Evolutionary conservation across 2,113 vertebrate species (phyloP), one percentile per base, ranked within the genome.

Genomic region (Gadus macrocephalus): DNA sequence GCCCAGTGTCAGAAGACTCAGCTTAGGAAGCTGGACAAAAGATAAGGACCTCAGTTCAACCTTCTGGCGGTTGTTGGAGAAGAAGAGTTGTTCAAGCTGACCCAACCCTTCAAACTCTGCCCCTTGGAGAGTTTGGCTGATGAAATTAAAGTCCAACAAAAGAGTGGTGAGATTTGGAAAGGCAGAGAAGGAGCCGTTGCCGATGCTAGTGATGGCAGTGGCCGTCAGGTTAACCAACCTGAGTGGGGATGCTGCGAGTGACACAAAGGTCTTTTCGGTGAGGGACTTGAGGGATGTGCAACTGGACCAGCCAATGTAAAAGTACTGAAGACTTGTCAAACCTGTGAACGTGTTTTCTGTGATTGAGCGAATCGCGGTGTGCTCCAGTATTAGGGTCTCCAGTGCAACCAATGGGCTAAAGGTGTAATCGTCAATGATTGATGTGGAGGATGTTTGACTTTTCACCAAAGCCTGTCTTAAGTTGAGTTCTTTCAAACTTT

Each of bases 121-220:
- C 9, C 97, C 97, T 1, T 78, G 92, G 53, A 99, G 81, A 22
- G 80, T 89, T 78, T 97, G 96, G 1, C 25, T 87, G 58, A 99
- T 95, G 71, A 90, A 93, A 84, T 99, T 99, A 25, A 90, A 67
- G n/a, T 94, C 93, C 11, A 99, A 86, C 68, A 94, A 70, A 2
- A 99, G 94, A 17, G 73, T 69, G 38, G 89, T 87, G 55, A 99
- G 90, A 15, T 91, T 91, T 49, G 71, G 59, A 49, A 98, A 68
- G 65, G 42, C 78, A 2, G 87, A 93, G 85, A 99, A 98, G 17
- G 94, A 85, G 22, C 82, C 86, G 1, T 80, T 79, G 17, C 87
- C 78, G 58, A 99, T 84, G 42, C 71, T 80, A 5, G 67, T 80
- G 53, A 98, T 91, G 65, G 81, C 90, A 55, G 91, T 90, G 76